phyloP scores from a whole-genome alignment of 2,797 vertebrate species.

The Enteromius viviparus region DNA sequence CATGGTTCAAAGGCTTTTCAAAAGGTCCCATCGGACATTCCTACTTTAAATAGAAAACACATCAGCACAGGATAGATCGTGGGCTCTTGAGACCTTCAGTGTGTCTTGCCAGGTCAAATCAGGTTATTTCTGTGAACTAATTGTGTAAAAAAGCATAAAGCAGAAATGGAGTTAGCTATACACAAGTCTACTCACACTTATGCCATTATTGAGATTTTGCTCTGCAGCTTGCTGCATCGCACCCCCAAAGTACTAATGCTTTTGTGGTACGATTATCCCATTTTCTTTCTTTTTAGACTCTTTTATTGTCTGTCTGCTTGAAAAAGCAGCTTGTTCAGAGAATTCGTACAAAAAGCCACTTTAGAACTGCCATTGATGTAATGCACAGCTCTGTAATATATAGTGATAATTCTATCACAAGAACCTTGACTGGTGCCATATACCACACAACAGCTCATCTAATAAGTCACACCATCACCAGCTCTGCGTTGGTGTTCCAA shows the following conservation, averaged over 20 bases:
- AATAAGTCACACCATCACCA: slow-evolving; percentile 43
- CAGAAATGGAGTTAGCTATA: background rate
- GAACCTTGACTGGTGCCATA: slow-evolving; percentile 44
- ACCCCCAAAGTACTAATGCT: slow-evolving; percentile 19
- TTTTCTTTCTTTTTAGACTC: slow-evolving; percentile 11
- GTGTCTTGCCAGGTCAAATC: slow-evolving; percentile 23
- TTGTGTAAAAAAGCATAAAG: slow-evolving; percentile 20
- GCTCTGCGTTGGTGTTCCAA: slow-evolving; percentile 48
- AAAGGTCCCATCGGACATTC: background rate
- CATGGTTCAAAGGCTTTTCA: background rate
- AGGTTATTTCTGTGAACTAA: background rate
- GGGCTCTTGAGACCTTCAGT: background rate
- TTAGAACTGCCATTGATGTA: slow-evolving; percentile 29
- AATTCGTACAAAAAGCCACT: slow-evolving; percentile 9
- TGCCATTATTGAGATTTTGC: background rate
- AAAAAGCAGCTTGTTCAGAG: slow-evolving; percentile 28
- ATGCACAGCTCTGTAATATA: slow-evolving; percentile 19
- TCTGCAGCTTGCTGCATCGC: background rate
- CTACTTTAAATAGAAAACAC: background rate
- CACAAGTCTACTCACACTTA: background rate
- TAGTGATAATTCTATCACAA: slow-evolving; percentile 29
- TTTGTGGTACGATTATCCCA: slow-evolving; percentile 19
- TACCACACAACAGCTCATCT: slow-evolving; percentile 45
- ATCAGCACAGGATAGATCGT: background rate
- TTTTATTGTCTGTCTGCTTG: slow-evolving; percentile 14